These are phyloP conservation scores for Ceratosolen solmsi DNA, from an alignment of 1,140 invertebrate genomes.

Conservation along the genomic window DNA sequence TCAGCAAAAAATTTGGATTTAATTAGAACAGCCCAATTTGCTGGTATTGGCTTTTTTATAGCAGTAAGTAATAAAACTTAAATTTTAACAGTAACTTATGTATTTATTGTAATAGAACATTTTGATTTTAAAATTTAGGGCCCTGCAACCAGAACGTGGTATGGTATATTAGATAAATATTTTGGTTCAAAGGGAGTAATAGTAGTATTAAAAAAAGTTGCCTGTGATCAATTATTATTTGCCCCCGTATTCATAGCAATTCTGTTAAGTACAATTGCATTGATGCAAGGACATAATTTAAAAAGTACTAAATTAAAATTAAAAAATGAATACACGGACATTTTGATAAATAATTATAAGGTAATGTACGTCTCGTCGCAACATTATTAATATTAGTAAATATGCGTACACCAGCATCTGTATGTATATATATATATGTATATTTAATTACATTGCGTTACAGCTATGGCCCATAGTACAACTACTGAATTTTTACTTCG, in stretches of 20 bases:
- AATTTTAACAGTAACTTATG: neutral
- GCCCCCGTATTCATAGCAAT: constrained; percentile 79
- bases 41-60: constrained; percentile 71
- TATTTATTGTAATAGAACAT: neutral
- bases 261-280: constrained; percentile 76
- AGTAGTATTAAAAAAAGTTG: constrained; percentile 80
- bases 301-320: constrained; percentile 76
- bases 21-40: constrained; percentile 71
- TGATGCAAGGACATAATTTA: constrained; percentile 76
- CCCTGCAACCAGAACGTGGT: constrained; percentile 82
- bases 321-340: constrained; percentile 77
- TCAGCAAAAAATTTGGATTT: constrained; percentile 69
- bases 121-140: constrained; percentile 73
- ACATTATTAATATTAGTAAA: constrained; percentile 12
- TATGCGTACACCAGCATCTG: neutral
- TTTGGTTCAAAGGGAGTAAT: constrained; percentile 74
- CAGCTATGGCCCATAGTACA: constrained; percentile 90
- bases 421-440: neutral
- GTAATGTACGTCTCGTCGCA: constrained; percentile 60
- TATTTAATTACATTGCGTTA: constrained; percentile 52
- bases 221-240: constrained; percentile 83
- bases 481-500: constrained; percentile 86
- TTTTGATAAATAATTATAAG: constrained; percentile 84
- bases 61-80: constrained; percentile 67
- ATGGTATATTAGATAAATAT: constrained; percentile 78